Base-by-base conservation (phyloP, 2,113 vertebrate species). In the Tetrao urogallus region DNA sequence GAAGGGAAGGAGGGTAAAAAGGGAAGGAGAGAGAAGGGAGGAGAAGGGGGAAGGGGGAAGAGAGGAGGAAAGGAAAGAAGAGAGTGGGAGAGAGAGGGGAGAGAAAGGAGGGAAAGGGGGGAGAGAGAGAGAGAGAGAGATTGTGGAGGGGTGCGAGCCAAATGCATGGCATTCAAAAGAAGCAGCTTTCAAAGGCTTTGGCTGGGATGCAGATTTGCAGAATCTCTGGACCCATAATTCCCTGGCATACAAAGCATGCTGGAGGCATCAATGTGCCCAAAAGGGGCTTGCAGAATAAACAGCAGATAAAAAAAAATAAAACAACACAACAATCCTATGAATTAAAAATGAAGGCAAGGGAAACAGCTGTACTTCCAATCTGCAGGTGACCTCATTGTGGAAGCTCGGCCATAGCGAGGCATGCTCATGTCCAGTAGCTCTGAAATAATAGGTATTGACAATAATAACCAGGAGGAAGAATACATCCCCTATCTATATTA, bases 171-270 rank as follows among this genome's bases (percentile, higher is more conserved):
- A 92, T 93, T 95, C 96, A 96, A 96, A 96, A 89, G 93, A 67
- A 96, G 96, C 94, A 92, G 94, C 92, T 96, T 97, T 96, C 94
- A 96, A 95, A 96, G 94, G 94, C 93, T 91, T 97, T 97, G 96
- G 94, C 96, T 95, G 93, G 79, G 87, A 93, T 91, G 92, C 96
- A 91, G 95, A 82, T 95, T 94, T 96, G 92, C 94, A 94, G 93
- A 94, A 95, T 91, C 92, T 94, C 96, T 95, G 95, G 96, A 93
- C 96, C 92, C 93, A 96, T 93, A 92, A 96, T 95, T 95, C 94
- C 85, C 89, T 97, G 96, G 96, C 96, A 95, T 38, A 95, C 84
- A 88, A 93, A 96, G 90, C 94, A 95, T 91, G 96, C 94, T 97
- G 93, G 94, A 97, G 94, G 94, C 94, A 96, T 94, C 89, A 65